Evolutionary conservation across 2,888 invertebrate genomes (phyloP).

Genomic region (Osmoderma eremita): DNA sequence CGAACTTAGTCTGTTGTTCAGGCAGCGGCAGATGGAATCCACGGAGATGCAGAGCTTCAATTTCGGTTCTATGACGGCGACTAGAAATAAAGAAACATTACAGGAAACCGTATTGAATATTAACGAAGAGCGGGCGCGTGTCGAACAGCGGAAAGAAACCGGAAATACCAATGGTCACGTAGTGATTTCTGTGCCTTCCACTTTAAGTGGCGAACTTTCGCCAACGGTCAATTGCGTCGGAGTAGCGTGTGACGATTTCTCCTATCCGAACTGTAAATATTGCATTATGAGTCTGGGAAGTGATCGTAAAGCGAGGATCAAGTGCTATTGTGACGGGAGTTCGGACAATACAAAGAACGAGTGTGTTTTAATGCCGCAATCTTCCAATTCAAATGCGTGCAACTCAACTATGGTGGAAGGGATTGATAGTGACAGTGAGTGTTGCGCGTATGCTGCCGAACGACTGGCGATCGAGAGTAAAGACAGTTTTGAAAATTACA

Average conservation of each 20-base stretch:
- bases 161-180: neutral
- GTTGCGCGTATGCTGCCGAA: neutral
- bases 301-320: slow-evolving; percentile 30
- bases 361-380: slow-evolving; percentile 7
- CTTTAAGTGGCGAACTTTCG: slow-evolving; percentile 10
- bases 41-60: slow-evolving; percentile 37
- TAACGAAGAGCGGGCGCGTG: slow-evolving; percentile 13
- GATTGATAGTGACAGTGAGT: slow-evolving; percentile 1
- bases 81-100: slow-evolving; percentile 2
- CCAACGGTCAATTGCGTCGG: neutral
- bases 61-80: slow-evolving; percentile 9
- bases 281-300: slow-evolving; percentile 38
- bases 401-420: neutral
- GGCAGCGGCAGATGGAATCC: slow-evolving; percentile 37
- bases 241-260: slow-evolving; percentile 2
- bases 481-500: neutral
- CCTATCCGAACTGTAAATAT: slow-evolving; percentile 37
- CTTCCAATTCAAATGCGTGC: neutral
- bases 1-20: slow-evolving; percentile 49
- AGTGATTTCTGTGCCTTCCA: slow-evolving; percentile 27
- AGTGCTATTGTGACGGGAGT: slow-evolving; percentile 35
- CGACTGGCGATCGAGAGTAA: neutral
- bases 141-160: neutral
- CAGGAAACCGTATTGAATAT: slow-evolving; percentile 21
- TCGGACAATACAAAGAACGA: slow-evolving; percentile 1